phyloP scores from a whole-genome alignment of 2,113 vertebrate species.

The Elaphurus davidianus region DNA sequence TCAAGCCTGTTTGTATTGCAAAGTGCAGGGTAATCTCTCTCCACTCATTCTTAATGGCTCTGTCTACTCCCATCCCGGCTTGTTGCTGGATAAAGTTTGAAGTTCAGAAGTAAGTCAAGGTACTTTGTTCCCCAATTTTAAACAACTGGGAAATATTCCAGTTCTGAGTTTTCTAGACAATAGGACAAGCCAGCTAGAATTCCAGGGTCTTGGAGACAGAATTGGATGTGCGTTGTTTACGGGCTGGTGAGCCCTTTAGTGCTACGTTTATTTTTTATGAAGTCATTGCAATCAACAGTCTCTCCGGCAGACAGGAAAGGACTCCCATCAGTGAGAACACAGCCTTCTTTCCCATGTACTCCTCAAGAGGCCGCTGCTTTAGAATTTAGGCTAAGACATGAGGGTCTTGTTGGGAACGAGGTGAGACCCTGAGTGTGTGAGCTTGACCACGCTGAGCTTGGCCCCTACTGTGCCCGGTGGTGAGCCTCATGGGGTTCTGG shows the following conservation, averaged over 20 bases:
- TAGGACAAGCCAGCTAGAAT: not conserved
- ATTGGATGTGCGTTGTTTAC: not conserved
- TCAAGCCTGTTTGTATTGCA: not conserved
- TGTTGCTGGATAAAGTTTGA: not conserved
- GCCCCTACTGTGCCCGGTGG: not conserved
- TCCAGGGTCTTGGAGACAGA: not conserved
- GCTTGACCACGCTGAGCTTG: not conserved
- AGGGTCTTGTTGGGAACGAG: not conserved
- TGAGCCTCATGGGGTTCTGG: not conserved
- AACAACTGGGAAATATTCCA: not conserved
- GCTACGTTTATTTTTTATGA: not conserved
- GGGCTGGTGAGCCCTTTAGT: not conserved
- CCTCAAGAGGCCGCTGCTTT: not conserved
- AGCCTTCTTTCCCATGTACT: not conserved
- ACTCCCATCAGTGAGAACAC: not conserved
- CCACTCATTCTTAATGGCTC: not conserved
- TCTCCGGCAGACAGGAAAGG: not conserved
- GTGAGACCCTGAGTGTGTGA: not conserved
- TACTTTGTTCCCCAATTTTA: not conserved
- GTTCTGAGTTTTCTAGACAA: not conserved
- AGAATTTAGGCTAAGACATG: not conserved
- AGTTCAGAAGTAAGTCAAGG: constrained; percentile 1
- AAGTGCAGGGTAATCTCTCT: constrained; percentile 10
- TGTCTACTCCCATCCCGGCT: not conserved
- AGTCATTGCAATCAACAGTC: not conserved